phyloP scores from a whole-genome alignment of 2,113 vertebrate species.

The Herpailurus yagouaroundi region DNA sequence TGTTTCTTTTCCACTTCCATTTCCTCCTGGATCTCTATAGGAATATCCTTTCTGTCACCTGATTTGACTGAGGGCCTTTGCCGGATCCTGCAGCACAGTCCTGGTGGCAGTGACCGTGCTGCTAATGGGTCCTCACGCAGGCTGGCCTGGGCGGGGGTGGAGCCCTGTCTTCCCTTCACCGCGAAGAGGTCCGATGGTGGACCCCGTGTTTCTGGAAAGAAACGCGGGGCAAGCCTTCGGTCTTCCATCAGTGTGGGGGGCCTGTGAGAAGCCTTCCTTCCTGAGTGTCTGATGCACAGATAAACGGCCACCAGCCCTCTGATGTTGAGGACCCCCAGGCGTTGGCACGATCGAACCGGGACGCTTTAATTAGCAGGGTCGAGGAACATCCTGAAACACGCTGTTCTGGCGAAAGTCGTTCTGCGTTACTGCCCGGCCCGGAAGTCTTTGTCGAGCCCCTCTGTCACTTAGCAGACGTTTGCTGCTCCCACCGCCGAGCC shows the following conservation, averaged over 20 bases:
- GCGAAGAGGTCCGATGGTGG: accelerated
- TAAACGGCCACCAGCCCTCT: background rate
- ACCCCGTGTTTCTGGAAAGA: accelerated
- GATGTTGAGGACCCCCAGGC: background rate
- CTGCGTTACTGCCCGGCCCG: accelerated
- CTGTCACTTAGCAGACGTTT: accelerated
- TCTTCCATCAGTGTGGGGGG: background rate
- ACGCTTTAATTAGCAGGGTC: background rate
- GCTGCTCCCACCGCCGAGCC: accelerated
- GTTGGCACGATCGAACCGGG: background rate
- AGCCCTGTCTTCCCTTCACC: background rate
- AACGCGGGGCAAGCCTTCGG: too few species aligned
- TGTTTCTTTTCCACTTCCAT: background rate
- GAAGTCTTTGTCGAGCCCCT: accelerated
- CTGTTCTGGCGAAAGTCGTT: background rate
- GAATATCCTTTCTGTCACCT: background rate
- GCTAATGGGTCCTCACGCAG: accelerated
- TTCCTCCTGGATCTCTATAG: background rate
- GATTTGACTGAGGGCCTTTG: background rate
- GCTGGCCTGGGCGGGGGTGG: background rate
- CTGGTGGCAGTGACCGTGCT: background rate
- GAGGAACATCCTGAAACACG: too few species aligned
- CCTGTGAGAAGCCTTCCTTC: accelerated
- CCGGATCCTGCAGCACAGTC: background rate
- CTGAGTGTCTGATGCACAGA: accelerated